phyloP scores from a whole-genome alignment of 2,113 vertebrate species.

The Reinhardtius hippoglossoides region DNA sequence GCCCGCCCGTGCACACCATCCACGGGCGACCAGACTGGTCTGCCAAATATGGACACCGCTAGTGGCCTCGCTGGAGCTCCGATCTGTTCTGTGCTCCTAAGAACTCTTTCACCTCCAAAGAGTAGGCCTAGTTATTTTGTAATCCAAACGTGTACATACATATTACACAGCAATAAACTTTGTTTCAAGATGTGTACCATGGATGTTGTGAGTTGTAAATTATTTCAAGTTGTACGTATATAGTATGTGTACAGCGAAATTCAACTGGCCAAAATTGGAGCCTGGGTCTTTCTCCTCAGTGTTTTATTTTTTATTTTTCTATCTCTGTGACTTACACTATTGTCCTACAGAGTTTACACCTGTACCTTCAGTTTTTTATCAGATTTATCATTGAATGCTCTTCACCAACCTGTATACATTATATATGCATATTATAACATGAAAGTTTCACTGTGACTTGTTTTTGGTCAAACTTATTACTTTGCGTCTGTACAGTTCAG shows the following conservation, averaged over 20 bases:
- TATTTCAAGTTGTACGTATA: constrained; percentile 28
- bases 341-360: constrained; percentile 24
- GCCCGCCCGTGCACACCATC: constrained; percentile 83
- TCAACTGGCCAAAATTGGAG: constrained; percentile 45
- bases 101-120: constrained; percentile 70
- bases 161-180: constrained; percentile 81
- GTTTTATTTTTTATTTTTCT: constrained; percentile 54
- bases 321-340: constrained; percentile 42
- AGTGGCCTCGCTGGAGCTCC: constrained; percentile 70
- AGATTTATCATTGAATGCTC: constrained; percentile 37
- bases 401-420: constrained; percentile 48
- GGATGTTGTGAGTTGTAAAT: constrained; percentile 71
- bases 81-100: constrained; percentile 31
- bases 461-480: constrained; percentile 41
- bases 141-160: constrained; percentile 70
- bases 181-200: constrained; percentile 58
- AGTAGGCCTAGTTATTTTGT: constrained; percentile 71
- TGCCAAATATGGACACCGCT: constrained; percentile 90
- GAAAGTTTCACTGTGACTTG: constrained; percentile 63
- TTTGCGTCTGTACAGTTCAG: constrained; percentile 41
- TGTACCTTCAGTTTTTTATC: constrained; percentile 52
- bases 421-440: constrained; percentile 61
- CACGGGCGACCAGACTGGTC: constrained; percentile 93
- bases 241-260: constrained; percentile 49
- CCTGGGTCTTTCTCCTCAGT: constrained; percentile 36